phyloP scores from a whole-genome alignment of 2,113 vertebrate species.

The Butorides virescens region DNA sequence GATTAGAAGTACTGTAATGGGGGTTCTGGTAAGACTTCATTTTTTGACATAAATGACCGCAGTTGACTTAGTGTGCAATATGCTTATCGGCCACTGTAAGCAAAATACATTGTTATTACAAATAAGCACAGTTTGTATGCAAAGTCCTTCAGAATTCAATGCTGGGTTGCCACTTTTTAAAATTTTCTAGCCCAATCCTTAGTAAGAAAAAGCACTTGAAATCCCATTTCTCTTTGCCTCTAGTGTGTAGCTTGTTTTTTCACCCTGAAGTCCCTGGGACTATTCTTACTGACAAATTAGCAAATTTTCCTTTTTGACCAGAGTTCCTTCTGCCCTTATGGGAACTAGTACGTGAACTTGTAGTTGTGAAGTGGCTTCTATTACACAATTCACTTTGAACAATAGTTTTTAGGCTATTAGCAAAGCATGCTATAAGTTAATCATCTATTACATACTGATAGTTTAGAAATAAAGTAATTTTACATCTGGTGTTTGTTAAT shows the following conservation, averaged over 20 bases:
- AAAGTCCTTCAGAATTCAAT: neutral
- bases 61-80: neutral
- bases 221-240: neutral
- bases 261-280: neutral
- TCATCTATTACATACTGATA: neutral
- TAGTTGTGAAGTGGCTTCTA: neutral
- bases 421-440: neutral
- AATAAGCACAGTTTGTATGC: neutral
- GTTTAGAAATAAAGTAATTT: neutral
- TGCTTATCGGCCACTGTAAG: neutral
- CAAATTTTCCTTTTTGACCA: neutral
- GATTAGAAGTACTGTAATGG: neutral
- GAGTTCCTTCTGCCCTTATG: neutral
- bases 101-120: neutral
- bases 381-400: neutral
- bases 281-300: neutral
- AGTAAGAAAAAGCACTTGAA: neutral
- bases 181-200: neutral
- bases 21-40: neutral
- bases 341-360: neutral
- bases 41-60: neutral
- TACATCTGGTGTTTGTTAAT: neutral
- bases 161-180: neutral
- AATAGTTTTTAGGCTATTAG: neutral
- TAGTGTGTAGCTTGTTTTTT: neutral